Base-by-base conservation (phyloP, 2,888 invertebrate genomes). In the Limnephilus rhombicus region DNA sequence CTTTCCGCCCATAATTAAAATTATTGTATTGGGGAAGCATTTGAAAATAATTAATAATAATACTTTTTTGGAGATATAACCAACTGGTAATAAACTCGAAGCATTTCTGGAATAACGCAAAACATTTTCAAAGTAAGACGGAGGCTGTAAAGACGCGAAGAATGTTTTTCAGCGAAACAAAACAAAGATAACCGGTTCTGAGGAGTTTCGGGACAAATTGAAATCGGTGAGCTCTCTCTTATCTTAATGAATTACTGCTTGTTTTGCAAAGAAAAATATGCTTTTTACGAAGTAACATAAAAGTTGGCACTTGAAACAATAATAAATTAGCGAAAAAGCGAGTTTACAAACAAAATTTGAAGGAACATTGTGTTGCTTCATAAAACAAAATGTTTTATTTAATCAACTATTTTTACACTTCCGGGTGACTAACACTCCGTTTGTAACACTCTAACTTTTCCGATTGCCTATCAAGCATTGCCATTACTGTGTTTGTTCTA, bases 1-100 rank as follows among this genome's bases (percentile, higher is more conserved):
- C 29, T 45, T 13, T 45, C 45, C 29, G 3, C 29, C 29, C 18
- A 29, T n/a, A 24, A 29, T 15, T 49, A 29, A 45, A 86, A 86
- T 45, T 24, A 12, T 1, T 11, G 2, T 29, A 49, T 29, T 41
- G 12, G n/a, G 49, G n/a, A 45, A n/a, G 45, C n/a, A 24, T n/a
- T 45, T 29, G 86, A 49, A 49, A 29, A 86, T 86, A 49, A 49
- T 45, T 86, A 86, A 29, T 49, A 49, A 49, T 86, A 49, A n/a
- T 29, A 86, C 37, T 86, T 45, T 86, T 86, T 86, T 49, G n/a
- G 3, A 29, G 29, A n/a, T 49, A 86, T 29, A 29, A 49, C 49
- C 12, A 49, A 86, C 49, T 86, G 86, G 37, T 86, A 29, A 86
- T 86, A 49, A 86, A 86, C 86, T 86, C 45, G 9, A 49, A 86